Conservation (phyloP, 2,113 vertebrate genomes). For the Ginglymostoma cirratum region DNA sequence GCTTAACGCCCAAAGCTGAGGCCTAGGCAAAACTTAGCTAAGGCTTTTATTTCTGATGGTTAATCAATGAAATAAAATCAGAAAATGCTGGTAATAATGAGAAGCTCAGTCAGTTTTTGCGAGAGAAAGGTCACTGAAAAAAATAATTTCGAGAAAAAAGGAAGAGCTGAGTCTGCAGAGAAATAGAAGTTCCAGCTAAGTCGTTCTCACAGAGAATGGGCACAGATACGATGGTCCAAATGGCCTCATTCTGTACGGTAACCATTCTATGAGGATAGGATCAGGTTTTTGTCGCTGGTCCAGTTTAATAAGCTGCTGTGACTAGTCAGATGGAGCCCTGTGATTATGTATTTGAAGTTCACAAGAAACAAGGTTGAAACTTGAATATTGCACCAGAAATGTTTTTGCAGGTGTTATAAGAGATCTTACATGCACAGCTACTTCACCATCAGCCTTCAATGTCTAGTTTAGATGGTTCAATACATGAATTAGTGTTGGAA, state of each 20-base stretch:
- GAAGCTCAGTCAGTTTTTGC: neutral
- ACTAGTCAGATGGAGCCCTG: neutral
- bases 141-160: no score
- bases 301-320: neutral
- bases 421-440: neutral
- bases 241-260: no score
- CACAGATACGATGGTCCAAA: no score
- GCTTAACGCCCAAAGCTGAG: neutral
- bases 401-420: neutral
- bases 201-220: no score
- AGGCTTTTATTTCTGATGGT: neutral
- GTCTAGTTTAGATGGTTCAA: neutral
- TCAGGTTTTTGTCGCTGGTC: neutral
- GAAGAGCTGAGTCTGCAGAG: no score
- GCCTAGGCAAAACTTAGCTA: neutral
- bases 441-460: neutral
- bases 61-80: slow-evolving; percentile 10
- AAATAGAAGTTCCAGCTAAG: no score
- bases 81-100: neutral
- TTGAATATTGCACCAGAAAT: neutral
- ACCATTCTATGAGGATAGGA: neutral
- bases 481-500: neutral
- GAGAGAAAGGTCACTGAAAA: neutral
- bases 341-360: neutral
- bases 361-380: neutral